A percentile compares a stretch with the other conserved stretches of the same genome.
These are phyloP conservation scores for Amphiprion percula DNA, from an alignment of 2,113 vertebrate species.

Conservation along the genomic window DNA sequence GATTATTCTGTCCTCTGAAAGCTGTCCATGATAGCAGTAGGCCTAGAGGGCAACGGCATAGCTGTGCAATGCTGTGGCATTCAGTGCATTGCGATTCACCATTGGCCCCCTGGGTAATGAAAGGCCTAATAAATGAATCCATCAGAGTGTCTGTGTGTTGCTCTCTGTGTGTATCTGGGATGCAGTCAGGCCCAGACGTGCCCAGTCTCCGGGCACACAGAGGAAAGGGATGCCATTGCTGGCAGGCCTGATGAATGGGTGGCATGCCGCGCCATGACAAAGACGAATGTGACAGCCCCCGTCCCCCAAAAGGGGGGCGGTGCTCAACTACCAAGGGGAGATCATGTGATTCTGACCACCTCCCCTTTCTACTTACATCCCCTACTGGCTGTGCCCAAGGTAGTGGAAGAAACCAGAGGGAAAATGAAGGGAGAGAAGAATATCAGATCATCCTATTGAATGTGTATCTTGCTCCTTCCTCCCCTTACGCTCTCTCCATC, in stretches of 20 bases:
- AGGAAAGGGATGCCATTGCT: constrained; percentile 83
- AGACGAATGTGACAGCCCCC: constrained; percentile 87
- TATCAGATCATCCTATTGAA: constrained; percentile 44
- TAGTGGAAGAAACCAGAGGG: constrained; percentile 40
- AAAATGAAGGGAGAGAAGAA: constrained; percentile 25
- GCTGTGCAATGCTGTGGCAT: constrained; percentile 76
- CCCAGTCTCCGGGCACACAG: constrained; percentile 83
- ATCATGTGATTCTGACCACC: constrained; percentile 74
- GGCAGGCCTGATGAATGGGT: constrained; percentile 88
- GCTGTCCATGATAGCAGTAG: constrained; percentile 49
- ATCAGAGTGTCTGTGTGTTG: constrained; percentile 83
- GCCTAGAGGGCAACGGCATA: constrained; percentile 70
- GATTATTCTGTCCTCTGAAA: constrained; percentile 66
- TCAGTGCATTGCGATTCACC: constrained; percentile 82
- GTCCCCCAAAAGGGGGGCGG: constrained; percentile 79
- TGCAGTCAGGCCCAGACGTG: constrained; percentile 82
- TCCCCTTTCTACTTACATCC: constrained; percentile 68
- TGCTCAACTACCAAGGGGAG: constrained; percentile 75
- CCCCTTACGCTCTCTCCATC: neutral
- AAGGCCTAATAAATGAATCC: constrained; percentile 88
- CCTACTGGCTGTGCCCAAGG: constrained; percentile 59
- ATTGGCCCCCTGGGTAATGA: constrained; percentile 84
- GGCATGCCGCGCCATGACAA: constrained; percentile 83
- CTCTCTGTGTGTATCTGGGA: constrained; percentile 82
- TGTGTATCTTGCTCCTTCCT: neutral